A percentile compares a stretch with the other conserved stretches of the same genome.
phyloP scores from a whole-genome alignment of 2,888 invertebrate genomes.

The Ypsolopha scabrella region DNA sequence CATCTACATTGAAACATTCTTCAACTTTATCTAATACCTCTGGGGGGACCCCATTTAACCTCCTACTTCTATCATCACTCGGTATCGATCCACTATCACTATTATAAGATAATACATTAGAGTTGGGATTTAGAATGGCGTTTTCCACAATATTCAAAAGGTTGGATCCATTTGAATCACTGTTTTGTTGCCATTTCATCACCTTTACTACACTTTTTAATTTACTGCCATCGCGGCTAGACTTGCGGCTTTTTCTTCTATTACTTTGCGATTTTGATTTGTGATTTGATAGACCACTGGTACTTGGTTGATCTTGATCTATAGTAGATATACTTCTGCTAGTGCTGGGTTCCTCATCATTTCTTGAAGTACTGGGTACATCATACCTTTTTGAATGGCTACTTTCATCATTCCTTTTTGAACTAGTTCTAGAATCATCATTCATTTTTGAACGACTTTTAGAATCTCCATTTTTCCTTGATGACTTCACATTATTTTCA shows the following conservation, averaged over 20 bases:
- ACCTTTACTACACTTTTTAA: constrained; percentile 56
- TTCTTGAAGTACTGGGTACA: neutral
- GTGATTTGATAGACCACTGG: constrained; percentile 9
- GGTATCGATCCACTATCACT: constrained; percentile 8
- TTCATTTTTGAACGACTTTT: neutral
- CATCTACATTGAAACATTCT: constrained; percentile 1
- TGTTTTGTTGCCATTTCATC: constrained; percentile 26
- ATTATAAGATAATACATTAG: constrained; percentile 7
- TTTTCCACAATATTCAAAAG: constrained; percentile 10
- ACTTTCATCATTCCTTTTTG: neutral
- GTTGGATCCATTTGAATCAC: constrained; percentile 22
- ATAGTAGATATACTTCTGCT: neutral
- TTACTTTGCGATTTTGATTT: constrained; percentile 3
- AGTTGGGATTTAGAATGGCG: constrained; percentile 11
- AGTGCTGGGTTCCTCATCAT: neutral
- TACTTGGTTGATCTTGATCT: constrained; percentile 15
- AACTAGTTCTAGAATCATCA: no score
- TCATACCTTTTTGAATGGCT: neutral
- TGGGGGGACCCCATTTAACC: neutral
- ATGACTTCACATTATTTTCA: constrained; percentile 43
- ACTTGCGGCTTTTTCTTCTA: constrained; percentile 13
- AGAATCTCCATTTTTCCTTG: constrained; percentile 9
- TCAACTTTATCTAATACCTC: constrained; percentile 1
- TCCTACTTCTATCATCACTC: neutral
- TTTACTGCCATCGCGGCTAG: constrained; percentile 37